Evolutionary conservation across 2,797 vertebrate species (phyloP).

Genomic region (Darevskia nairensis): DNA sequence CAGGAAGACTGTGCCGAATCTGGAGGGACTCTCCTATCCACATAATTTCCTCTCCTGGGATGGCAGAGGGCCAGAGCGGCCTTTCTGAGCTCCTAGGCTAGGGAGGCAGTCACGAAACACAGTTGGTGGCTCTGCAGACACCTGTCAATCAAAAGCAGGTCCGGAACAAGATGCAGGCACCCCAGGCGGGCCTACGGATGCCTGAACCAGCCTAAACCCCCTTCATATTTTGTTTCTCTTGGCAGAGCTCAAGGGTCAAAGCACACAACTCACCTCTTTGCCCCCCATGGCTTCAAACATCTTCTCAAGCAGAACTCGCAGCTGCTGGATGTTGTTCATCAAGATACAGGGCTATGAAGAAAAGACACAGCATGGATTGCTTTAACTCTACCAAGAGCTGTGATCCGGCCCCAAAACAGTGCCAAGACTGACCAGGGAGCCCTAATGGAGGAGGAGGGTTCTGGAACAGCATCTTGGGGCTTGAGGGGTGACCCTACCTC

Average conservation of each 20-base stretch:
- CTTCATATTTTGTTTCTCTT: too few relatives aligned
- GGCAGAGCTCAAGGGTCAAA: constrained; percentile 11
- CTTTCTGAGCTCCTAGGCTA: background rate
- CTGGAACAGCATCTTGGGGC: too few relatives aligned
- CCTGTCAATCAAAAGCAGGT: background rate
- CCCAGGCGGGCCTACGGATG: background rate
- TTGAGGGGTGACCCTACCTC: too few relatives aligned
- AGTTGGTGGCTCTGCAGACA: background rate
- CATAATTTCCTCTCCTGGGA: background rate
- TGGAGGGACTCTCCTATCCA: too few relatives aligned
- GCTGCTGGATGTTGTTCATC: constrained; percentile 97
- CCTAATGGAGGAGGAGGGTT: background rate
- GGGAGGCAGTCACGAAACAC: background rate
- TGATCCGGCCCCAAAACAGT: too few relatives aligned
- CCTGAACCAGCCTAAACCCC: background rate
- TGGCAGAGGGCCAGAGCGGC: background rate
- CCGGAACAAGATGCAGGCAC: background rate
- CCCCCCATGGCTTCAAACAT: constrained; percentile 99
- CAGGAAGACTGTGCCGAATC: too few relatives aligned
- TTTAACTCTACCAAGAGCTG: too few relatives aligned
- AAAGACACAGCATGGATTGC: background rate
- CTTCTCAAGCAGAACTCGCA: constrained; percentile 97
- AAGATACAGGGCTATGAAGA: constrained; percentile 91
- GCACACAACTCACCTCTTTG: constrained; percentile 87
- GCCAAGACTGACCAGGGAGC: background rate